phyloP scores from a whole-genome alignment of 2,888 invertebrate species.

The Drosophila kokeensis region DNA sequence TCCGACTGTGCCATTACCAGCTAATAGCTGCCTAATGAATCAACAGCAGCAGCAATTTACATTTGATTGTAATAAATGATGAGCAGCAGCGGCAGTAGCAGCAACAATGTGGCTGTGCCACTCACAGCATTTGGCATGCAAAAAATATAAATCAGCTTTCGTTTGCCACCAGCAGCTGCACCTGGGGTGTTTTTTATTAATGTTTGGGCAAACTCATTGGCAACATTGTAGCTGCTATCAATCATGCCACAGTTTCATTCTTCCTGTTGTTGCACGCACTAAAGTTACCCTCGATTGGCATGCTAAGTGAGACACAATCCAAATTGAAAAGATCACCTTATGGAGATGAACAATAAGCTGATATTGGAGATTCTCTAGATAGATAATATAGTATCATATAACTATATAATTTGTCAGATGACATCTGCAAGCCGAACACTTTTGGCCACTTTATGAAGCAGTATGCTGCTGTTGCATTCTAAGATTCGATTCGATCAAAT shows the following conservation, averaged over 20 bases:
- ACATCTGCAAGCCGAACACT: conserved; percentile 8
- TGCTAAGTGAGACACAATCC: background rate
- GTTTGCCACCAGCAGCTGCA: conserved; percentile 34
- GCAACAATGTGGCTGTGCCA: conserved; percentile 9
- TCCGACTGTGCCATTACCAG: conserved; percentile 31
- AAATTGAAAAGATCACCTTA: background rate
- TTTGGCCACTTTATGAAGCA: too few species aligned
- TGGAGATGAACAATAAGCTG: background rate
- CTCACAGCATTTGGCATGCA: conserved; percentile 44
- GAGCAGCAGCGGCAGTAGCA: conserved; percentile 23
- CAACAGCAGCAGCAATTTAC: conserved; percentile 42
- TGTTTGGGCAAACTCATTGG: conserved; percentile 46
- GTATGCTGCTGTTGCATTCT: conserved; percentile 4
- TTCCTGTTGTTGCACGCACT: background rate
- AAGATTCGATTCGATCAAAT: conserved; percentile 28
- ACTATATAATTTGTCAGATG: conserved; percentile 5
- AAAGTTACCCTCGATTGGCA: conserved; percentile 34
- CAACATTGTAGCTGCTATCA: conserved; percentile 44
- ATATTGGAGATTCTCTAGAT: background rate
- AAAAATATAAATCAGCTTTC: conserved; percentile 55
- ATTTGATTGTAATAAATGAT: conserved; percentile 63
- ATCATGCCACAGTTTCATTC: conserved; percentile 44
- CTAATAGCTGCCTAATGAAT: conserved; percentile 58
- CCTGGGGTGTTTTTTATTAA: conserved; percentile 50
- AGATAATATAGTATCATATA: background rate